A percentile compares a stretch with the other conserved stretches of the same genome.
These are phyloP conservation scores for Sminthopsis crassicaudata DNA, from an alignment of 2,113 vertebrate genomes.

Conservation along the genomic window DNA sequence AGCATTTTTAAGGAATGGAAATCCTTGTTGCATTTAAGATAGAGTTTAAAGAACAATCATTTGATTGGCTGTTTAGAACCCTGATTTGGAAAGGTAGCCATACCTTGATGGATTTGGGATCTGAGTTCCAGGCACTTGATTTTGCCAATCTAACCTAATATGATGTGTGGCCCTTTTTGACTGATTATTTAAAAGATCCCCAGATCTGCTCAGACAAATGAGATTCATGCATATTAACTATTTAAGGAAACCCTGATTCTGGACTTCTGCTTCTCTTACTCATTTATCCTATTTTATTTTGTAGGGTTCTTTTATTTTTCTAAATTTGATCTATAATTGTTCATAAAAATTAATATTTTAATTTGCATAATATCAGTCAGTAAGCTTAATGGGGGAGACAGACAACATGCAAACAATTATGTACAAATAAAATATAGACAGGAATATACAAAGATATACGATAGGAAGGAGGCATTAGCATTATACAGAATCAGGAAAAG, in stretches of 20 bases:
- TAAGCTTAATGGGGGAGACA: not conserved
- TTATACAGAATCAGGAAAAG: not conserved
- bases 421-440: not conserved
- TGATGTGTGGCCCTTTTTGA: not conserved
- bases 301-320: not conserved
- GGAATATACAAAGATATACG: not conserved
- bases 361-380: not conserved
- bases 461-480: not conserved
- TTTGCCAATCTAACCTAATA: not conserved
- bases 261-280: not conserved
- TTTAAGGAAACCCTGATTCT: not conserved
- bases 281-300: not conserved
- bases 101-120: not conserved
- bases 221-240: not conserved
- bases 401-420: not conserved
- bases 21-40: not conserved
- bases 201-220: not conserved
- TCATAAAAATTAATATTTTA: not conserved
- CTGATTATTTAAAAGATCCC: not conserved
- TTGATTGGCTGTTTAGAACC: not conserved
- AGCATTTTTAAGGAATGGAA: not conserved
- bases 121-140: not conserved
- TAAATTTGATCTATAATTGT: not conserved
- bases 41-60: not conserved
- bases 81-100: not conserved